Percentiles rank a stretch among this genome's conserved stretches.
phyloP scores from a whole-genome alignment of 2,888 invertebrate genomes.

The Lymantria monacha region DNA sequence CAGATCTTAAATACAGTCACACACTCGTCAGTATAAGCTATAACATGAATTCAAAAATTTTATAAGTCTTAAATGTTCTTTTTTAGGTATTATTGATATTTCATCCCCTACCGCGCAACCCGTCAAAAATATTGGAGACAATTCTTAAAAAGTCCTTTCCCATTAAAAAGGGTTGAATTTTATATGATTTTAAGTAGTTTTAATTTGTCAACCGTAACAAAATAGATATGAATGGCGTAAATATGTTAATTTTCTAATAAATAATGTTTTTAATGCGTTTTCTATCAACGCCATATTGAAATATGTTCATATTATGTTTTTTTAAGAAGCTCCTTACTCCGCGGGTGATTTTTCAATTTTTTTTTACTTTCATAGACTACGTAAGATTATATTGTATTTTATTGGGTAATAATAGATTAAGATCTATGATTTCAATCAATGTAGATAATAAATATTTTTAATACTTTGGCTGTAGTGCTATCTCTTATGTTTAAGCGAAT shows the following conservation, averaged over 20 bases:
- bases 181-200: conserved; percentile 52
- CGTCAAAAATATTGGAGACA: conserved; percentile 5
- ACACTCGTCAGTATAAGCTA: no score
- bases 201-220: conserved; percentile 69
- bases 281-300: conserved; percentile 31
- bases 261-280: conserved; percentile 29
- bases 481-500: no score
- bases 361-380: conserved; percentile 3
- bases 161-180: conserved; percentile 27
- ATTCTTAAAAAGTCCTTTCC: conserved; percentile 6
- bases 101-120: background rate
- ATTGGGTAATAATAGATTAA: conserved; percentile 8
- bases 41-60: no score
- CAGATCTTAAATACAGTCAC: no score
- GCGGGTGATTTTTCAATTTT: conserved; percentile 22
- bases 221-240: conserved; percentile 50
- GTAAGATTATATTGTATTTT: conserved; percentile 21
- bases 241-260: conserved; percentile 53
- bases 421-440: conserved; percentile 12
- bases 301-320: conserved; percentile 25
- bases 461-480: no score
- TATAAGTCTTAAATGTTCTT: no score
- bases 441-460: conserved; percentile 19
- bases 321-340: conserved; percentile 31
- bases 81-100: no score